These are phyloP conservation scores for Chrysina gloriosa DNA, from an alignment of 2,888 invertebrate species.

Conservation along the genomic window DNA sequence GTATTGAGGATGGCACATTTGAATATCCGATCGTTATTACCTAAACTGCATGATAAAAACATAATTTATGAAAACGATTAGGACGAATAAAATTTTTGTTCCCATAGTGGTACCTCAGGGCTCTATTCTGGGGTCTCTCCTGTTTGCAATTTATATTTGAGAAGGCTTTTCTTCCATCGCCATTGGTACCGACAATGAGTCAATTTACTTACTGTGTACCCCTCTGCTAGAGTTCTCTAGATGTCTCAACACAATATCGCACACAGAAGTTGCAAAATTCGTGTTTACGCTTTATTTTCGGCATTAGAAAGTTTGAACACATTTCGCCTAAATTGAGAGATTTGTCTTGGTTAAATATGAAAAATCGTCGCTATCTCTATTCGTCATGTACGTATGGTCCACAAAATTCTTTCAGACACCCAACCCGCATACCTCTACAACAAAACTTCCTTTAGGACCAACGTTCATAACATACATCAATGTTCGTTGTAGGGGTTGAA, in stretches of 20 bases:
- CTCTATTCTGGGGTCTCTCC: too few relatives aligned
- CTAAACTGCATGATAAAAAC: too few relatives aligned
- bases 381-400: background rate
- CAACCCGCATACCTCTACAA: background rate
- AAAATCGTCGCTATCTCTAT: background rate
- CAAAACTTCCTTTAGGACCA: background rate
- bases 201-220: background rate
- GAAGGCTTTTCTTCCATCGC: too few relatives aligned
- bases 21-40: too few relatives aligned
- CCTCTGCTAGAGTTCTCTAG: background rate
- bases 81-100: too few relatives aligned
- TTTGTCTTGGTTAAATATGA: background rate
- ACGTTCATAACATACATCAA: background rate
- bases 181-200: too few relatives aligned
- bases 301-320: background rate
- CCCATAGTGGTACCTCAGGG: too few relatives aligned
- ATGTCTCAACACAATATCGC: background rate
- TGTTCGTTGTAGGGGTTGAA: background rate
- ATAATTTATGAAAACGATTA: too few relatives aligned
- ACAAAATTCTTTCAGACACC: background rate
- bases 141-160: too few relatives aligned
- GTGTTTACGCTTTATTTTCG: background rate
- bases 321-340: background rate
- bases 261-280: background rate
- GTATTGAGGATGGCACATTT: too few relatives aligned